Conservation (phyloP, 2,888 invertebrate genomes). For the Hemistola chrysoprasaria region DNA sequence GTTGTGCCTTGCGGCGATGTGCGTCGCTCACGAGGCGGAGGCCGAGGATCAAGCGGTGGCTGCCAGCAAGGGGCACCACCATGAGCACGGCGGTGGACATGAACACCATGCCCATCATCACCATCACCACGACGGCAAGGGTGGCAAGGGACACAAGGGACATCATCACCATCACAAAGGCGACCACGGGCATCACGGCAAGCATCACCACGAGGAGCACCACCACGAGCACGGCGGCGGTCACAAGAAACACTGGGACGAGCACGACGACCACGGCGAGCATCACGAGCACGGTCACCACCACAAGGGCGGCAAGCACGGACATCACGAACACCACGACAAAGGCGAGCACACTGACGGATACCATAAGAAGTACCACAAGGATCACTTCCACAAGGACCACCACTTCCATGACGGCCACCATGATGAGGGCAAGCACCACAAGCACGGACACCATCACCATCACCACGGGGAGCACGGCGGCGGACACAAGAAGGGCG, state of each 20-base stretch:
- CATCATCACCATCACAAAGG: constrained; percentile 90
- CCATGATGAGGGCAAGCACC: constrained; percentile 91
- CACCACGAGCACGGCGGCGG: constrained; percentile 89
- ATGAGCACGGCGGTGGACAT: constrained; percentile 85
- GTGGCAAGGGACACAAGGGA: constrained; percentile 88
- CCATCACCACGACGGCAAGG: constrained; percentile 87
- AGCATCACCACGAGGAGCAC: constrained; percentile 88
- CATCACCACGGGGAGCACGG: constrained; percentile 87
- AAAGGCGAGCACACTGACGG: constrained; percentile 91
- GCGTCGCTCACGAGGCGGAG: constrained; percentile 50
- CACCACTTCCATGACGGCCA: constrained; percentile 94
- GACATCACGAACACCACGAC: constrained; percentile 92
- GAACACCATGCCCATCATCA: constrained; percentile 86
- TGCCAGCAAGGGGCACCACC: constrained; percentile 74
- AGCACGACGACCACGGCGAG: constrained; percentile 87
- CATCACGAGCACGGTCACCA: constrained; percentile 90
- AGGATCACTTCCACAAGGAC: constrained; percentile 93
- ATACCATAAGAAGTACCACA: constrained; percentile 92
- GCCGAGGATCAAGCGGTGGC: constrained; percentile 68
- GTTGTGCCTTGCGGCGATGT: constrained; percentile 60
- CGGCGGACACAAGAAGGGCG: constrained; percentile 91
- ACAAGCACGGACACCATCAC: constrained; percentile 89
- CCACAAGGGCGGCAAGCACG: constrained; percentile 90
- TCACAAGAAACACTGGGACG: constrained; percentile 90
- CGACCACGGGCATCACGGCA: constrained; percentile 88